These are phyloP conservation scores for Drosophila emarginata DNA, from an alignment of 2,888 invertebrate genomes.

Conservation along the genomic window DNA sequence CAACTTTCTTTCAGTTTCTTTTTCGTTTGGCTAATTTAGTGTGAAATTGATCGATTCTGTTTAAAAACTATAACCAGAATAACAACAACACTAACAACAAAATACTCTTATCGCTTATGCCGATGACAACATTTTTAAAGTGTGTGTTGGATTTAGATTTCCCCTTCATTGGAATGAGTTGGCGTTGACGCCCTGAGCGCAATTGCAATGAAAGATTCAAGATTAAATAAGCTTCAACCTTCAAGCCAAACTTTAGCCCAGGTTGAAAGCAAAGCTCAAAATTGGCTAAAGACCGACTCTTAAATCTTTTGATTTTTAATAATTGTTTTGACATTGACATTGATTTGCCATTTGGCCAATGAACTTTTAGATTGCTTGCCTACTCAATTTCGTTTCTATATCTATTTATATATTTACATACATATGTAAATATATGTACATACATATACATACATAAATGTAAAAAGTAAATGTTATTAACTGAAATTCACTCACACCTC, in stretches of 20 bases:
- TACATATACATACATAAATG: too few relatives aligned
- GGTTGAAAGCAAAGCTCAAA: neutral
- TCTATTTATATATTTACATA: too few relatives aligned
- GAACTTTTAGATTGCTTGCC: conserved; percentile 33
- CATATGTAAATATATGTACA: too few relatives aligned
- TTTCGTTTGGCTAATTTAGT: neutral
- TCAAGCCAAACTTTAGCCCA: neutral
- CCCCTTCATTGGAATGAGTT: neutral
- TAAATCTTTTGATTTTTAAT: conserved; percentile 61
- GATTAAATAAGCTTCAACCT: neutral
- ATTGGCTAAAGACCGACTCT: neutral
- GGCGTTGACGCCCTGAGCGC: neutral
- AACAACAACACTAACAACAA: neutral
- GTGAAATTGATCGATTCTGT: neutral
- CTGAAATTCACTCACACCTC: neutral
- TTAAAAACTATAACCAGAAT: neutral
- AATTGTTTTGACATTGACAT: conserved; percentile 62
- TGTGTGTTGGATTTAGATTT: neutral
- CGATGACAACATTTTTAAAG: neutral
- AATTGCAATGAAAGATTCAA: neutral
- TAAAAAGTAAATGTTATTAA: too few relatives aligned
- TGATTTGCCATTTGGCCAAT: conserved; percentile 47
- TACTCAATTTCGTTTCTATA: neutral
- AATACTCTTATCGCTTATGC: neutral
- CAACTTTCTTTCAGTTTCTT: neutral